Base-by-base conservation (phyloP, 2,797 vertebrate genomes). In the Labeo calbasu region DNA sequence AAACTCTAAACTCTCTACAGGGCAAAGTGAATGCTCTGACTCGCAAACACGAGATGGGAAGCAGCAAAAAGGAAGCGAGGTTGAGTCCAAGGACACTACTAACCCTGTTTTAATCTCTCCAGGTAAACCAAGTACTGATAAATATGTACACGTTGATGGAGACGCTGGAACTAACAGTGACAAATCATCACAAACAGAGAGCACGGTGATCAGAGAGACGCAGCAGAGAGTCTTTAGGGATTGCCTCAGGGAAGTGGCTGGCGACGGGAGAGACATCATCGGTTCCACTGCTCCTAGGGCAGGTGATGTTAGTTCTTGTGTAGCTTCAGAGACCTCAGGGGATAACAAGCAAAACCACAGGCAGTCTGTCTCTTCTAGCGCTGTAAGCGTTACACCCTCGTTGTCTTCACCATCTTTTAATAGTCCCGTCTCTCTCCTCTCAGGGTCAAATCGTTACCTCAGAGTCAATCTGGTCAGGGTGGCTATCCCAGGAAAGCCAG, bases 391-490 rank as follows among this genome's bases (percentile, higher is more conserved):
- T 61, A 48, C 23, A 3, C 21, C 85, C 50, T 77, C 63, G 19
- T 85, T 76, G 72, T 69, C 76, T 21, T 28, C 80, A 36, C 66
- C 66, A 65, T 82, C 76, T 70, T 10, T 59, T 77, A 86, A 7
- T 61, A 69, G 59, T 68, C 28, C 79, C 65, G 36, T 84, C 13
- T 90, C 90, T 36, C 53, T 89, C 9, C 81, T 89, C 86, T 88
- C 91, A 81, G 88, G 87, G 43, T 88, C 94, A 85, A 95, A 92
- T 86, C 93, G 93, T 91, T 95, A 94, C 79, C 88, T 95, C 40
- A 94, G 88, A 17, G 94, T 96, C 69, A 91, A 84, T 81, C 89
- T 96, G 46, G 94, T 91, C 8, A 91, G 95, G 88, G 82, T 96
- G 72, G 83, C 92, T 3, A 19, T 92, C 79, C 88, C 88, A 46